phyloP scores from a whole-genome alignment of 2,113 vertebrate species.

The Ceyx melanurus region DNA sequence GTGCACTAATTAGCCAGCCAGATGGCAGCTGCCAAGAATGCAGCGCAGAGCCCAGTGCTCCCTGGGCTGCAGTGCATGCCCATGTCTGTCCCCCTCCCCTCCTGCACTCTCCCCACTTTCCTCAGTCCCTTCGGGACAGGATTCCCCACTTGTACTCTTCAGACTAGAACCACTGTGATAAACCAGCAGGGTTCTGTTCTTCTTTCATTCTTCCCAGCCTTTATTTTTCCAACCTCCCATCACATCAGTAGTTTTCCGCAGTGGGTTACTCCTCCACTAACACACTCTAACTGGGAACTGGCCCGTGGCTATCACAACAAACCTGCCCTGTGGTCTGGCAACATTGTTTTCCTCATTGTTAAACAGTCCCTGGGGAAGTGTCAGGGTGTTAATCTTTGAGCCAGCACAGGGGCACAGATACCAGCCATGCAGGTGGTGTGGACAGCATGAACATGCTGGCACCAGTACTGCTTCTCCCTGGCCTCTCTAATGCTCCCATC shows the following conservation, averaged over 20 bases:
- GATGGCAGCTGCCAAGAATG: neutral
- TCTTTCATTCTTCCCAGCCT: neutral
- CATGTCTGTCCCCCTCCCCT: fast-evolving
- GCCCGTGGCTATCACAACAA: fast-evolving
- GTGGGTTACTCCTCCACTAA: neutral
- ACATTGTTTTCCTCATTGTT: neutral
- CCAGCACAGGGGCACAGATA: neutral
- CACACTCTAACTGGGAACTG: neutral
- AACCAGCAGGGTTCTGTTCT: neutral
- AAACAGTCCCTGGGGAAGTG: neutral
- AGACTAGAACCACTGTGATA: fast-evolving
- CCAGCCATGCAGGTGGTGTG: fast-evolving
- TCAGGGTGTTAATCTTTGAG: fast-evolving
- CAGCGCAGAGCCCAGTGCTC: fast-evolving
- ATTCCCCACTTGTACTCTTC: neutral
- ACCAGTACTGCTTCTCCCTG: neutral
- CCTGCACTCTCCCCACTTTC: neutral
- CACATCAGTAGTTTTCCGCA: neutral
- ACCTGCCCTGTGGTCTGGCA: neutral
- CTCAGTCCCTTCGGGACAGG: neutral
- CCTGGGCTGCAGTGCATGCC: fast-evolving
- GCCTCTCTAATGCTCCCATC: neutral
- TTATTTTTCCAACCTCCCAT: neutral
- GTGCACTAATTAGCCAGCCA: neutral
- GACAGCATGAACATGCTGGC: fast-evolving